Evolutionary conservation across 2,797 vertebrate genomes (phyloP).

Genomic region (Argentina silus): DNA sequence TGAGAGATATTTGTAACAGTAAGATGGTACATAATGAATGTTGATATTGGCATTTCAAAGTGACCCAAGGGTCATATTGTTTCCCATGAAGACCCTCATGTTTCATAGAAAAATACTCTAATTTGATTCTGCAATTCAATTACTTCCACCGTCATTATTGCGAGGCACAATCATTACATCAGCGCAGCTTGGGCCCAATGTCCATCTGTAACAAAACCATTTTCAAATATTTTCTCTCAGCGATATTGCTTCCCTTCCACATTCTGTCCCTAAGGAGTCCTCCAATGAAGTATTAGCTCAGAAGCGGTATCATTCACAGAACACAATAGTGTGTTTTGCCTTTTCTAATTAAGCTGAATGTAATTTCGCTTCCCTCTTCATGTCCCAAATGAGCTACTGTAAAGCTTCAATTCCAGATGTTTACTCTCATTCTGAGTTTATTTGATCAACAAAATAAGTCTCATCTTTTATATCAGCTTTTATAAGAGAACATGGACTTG

Average conservation of each 20-base stretch:
- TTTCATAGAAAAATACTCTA: constrained; percentile 26
- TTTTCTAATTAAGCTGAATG: not conserved
- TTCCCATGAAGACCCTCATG: constrained; percentile 24
- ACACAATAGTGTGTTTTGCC: not conserved
- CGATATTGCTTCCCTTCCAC: not conserved
- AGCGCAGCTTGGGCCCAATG: not conserved
- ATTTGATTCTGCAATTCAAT: constrained; percentile 51
- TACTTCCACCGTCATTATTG: constrained; percentile 36
- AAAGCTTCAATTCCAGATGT: not conserved
- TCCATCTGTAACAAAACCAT: constrained; percentile 12
- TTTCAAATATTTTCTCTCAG: not conserved
- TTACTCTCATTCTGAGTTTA: not conserved
- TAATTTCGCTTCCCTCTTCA: constrained; percentile 3
- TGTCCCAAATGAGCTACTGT: constrained; percentile 1
- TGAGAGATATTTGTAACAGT: constrained; percentile 10
- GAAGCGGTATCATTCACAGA: not conserved
- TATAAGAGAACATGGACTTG: not conserved
- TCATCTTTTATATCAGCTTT: not conserved
- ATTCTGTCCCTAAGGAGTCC: not conserved
- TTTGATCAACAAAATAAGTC: constrained; percentile 8
- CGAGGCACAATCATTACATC: constrained; percentile 30
- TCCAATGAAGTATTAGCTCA: not conserved
- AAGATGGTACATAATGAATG: constrained; percentile 21
- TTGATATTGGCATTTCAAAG: constrained; percentile 42
- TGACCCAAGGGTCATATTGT: constrained; percentile 42